Base-by-base conservation (phyloP, 2,888 invertebrate genomes). In the Patella ulyssiponensis region DNA sequence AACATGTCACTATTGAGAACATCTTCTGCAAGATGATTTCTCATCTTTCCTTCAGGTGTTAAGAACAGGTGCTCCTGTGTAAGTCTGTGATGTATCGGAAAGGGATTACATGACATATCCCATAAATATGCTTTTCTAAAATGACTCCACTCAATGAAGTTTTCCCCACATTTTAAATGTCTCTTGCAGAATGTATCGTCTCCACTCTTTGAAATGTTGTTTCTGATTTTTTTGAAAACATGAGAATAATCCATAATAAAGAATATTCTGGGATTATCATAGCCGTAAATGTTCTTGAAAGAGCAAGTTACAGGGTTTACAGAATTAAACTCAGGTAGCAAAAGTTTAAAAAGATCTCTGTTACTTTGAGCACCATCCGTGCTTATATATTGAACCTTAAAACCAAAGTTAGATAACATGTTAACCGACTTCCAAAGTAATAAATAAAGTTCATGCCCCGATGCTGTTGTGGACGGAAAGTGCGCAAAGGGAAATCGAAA, bases 401-500 rank as follows among this genome's bases (percentile, higher is more conserved):
- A 64, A 15, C 20, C 64, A 64, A 64, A 64, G 4, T 17, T 17
- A 20, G 17, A 64, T 9, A 58, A 20, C 64, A 64, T 64, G 20
- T 64, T 12, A 11, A 64, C 64, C 7, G 64, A 2, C 11, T 64
- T 17, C 20, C 17, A 64, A n/a, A 64, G 11, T 17, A 64, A 17
- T 17, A 17, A 64, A 64, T 64, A 64, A 3, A 64, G n/a, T 64
- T 64, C 20, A 64, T 15, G 17, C 0, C 20, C 64, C n/a, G n/a
- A n/a, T n/a, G n/a, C n/a, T n/a, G n/a, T 56, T 7, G 15, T 64
- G 11, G 64, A 3, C 9, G 20, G 14, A 0, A 64, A 64, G 7
- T 20, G 64, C 11, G 64, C 52, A 52, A 52, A 72, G 44, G 82
- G 82, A 74, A 84, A 83, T 44, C 79, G 27, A 71, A 81, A 83